phyloP scores from a whole-genome alignment of 2,888 invertebrate genomes.

The Drosophila eohydei region DNA sequence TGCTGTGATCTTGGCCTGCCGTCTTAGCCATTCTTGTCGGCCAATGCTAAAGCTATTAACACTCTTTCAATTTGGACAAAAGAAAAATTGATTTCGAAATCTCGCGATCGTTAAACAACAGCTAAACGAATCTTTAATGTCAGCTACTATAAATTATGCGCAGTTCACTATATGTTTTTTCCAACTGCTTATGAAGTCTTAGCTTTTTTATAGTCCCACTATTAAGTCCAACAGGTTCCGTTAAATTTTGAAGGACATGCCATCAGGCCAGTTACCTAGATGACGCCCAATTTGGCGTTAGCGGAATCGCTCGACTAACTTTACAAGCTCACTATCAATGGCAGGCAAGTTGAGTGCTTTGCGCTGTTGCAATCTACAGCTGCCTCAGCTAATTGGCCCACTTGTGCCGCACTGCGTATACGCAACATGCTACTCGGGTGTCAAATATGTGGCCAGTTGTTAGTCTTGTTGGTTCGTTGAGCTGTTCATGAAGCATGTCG shows the following conservation, averaged over 20 bases:
- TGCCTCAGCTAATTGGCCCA: slow-evolving; percentile 56
- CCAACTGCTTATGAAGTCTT: slow-evolving; percentile 3
- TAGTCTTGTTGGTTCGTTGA: slow-evolving; percentile 20
- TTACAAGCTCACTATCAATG: slow-evolving; percentile 80
- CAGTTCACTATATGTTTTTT: slow-evolving; percentile 13
- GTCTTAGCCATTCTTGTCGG: slow-evolving; percentile 40
- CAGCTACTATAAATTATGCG: slow-evolving; percentile 3
- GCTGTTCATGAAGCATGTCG: slow-evolving; percentile 32
- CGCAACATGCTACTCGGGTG: slow-evolving; percentile 48
- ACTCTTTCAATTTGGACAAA: slow-evolving; percentile 10
- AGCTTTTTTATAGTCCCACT: background rate
- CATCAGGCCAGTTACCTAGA: background rate
- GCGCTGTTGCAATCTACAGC: slow-evolving; percentile 47
- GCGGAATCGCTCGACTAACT: slow-evolving; percentile 53
- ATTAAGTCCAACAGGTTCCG: slow-evolving; percentile 20
- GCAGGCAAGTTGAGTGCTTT: slow-evolving; percentile 17
- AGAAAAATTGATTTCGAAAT: slow-evolving; percentile 19
- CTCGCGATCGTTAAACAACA: slow-evolving; percentile 32
- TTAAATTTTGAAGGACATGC: slow-evolving; percentile 29
- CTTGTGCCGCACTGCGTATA: slow-evolving; percentile 46
- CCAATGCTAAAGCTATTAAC: slow-evolving; percentile 64
- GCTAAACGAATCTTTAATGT: slow-evolving; percentile 1
- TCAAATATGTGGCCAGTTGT: slow-evolving; percentile 41
- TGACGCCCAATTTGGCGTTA: slow-evolving; percentile 15
- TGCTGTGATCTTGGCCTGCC: slow-evolving; percentile 64